Evolutionary conservation across 2,888 invertebrate species (phyloP).

Genomic region (Gastracanthus pulcherrimus): DNA sequence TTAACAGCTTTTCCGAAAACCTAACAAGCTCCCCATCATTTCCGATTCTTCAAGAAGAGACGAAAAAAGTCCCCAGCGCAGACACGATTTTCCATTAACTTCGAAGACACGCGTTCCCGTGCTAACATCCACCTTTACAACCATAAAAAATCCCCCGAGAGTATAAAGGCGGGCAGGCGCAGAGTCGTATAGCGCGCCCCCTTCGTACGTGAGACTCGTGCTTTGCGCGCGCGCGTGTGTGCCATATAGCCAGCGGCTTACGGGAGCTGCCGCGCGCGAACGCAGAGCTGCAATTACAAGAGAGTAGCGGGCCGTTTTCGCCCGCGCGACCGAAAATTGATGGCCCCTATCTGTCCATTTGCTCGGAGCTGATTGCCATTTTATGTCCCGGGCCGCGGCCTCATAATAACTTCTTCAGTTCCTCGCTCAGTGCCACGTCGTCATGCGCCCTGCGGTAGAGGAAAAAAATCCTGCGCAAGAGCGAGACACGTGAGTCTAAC

Average conservation of each 20-base stretch:
- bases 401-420: conserved; percentile 49
- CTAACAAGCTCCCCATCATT: background rate
- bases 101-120: background rate
- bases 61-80: background rate
- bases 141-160: conserved; percentile 35
- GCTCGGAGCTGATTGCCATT: conserved; percentile 57
- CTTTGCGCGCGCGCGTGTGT: background rate
- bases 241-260: too few relatives aligned
- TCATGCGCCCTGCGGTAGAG: background rate
- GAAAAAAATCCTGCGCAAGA: background rate
- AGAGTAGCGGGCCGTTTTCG: conserved; percentile 14
- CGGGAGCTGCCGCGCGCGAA: background rate
- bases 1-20: background rate
- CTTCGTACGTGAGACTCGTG: background rate
- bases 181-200: background rate
- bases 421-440: background rate
- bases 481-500: background rate
- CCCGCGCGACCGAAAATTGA: conserved; percentile 48
- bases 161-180: too few relatives aligned
- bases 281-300: conserved; percentile 47
- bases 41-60: background rate
- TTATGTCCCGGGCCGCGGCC: conserved; percentile 39
- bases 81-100: conserved; percentile 22
- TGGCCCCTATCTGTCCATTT: conserved; percentile 59
- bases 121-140: conserved; percentile 37